Evolutionary conservation across 2,888 invertebrate genomes (phyloP).

Genomic region (Cancer borealis): DNA sequence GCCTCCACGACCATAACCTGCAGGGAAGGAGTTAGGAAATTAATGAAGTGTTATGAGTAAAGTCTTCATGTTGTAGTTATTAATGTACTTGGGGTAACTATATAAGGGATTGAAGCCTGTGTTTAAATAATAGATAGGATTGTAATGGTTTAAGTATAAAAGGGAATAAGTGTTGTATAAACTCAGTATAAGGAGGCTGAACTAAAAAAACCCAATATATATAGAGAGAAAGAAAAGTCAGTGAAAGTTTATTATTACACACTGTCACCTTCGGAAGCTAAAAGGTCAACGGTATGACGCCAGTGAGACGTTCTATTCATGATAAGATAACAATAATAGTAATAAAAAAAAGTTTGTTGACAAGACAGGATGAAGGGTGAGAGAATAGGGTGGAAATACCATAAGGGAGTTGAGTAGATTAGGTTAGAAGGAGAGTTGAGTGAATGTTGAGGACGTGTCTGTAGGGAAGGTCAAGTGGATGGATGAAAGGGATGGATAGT

Average conservation of each 20-base stretch:
- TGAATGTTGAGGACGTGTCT: neutral
- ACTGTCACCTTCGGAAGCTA: neutral
- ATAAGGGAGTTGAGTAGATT: neutral
- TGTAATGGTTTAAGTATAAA: too few relatives aligned
- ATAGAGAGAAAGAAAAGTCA: too few relatives aligned
- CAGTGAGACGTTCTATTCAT: neutral
- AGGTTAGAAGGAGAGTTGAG: neutral
- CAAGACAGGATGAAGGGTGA: neutral
- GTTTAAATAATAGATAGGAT: too few relatives aligned
- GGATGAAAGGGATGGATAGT: neutral
- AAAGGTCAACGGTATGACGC: neutral
- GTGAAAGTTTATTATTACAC: neutral
- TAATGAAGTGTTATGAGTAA: neutral
- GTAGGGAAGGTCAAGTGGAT: neutral
- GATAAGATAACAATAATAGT: neutral
- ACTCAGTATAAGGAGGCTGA: too few relatives aligned
- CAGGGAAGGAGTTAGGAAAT: neutral
- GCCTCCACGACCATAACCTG: constrained; percentile 76
- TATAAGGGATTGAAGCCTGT: too few relatives aligned
- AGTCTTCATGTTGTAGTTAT: neutral
- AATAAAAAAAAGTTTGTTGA: neutral
- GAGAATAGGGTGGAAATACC: neutral
- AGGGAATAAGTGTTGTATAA: too few relatives aligned
- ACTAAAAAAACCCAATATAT: too few relatives aligned
- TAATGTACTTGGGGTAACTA: neutral